phyloP scores from a whole-genome alignment of 1,140 invertebrate species.

The Drosophila melanogaster region DNA sequence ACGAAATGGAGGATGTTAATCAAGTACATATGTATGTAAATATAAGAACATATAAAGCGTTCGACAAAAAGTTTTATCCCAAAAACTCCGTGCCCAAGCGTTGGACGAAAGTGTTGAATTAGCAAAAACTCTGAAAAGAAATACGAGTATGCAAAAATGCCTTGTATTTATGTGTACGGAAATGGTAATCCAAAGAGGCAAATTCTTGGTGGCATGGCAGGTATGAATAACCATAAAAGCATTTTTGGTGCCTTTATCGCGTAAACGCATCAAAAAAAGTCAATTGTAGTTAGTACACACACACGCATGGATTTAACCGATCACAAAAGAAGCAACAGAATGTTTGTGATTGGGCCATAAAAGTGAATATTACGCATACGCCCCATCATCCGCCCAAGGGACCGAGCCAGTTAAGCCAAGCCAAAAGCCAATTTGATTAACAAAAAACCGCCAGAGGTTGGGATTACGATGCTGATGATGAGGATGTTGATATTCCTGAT shows the following conservation, averaged over 20 bases:
- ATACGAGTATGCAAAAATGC: conserved; percentile 12
- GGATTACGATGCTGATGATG: conserved; percentile 3
- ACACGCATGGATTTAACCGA: conserved; percentile 44
- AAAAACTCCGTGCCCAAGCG: background rate
- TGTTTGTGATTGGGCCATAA: conserved; percentile 52
- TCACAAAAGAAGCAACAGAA: conserved; percentile 60
- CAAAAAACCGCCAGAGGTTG: conserved; percentile 26
- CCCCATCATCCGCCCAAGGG: conserved; percentile 31
- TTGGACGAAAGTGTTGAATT: conserved; percentile 33
- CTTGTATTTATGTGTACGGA: background rate
- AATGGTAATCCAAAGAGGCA: conserved; percentile 22
- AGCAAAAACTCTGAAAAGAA: conserved; percentile 34
- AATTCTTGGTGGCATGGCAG: conserved; percentile 23
- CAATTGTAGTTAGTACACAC: conserved; percentile 70
- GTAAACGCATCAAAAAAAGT: conserved; percentile 67
- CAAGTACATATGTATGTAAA: conserved; percentile 12
- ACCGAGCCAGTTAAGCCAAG: conserved; percentile 27
- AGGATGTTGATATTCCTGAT: conserved; percentile 1
- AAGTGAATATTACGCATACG: conserved; percentile 69
- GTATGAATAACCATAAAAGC: conserved; percentile 80
- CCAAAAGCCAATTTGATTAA: conserved; percentile 64
- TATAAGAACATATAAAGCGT: conserved; percentile 13
- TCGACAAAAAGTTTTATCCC: conserved; percentile 12
- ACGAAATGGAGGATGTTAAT: conserved; percentile 11
- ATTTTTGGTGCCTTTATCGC: conserved; percentile 60